Evolutionary conservation across 2,113 vertebrate species (phyloP), one percentile per base, ranked within the genome.

Genomic region (Mirza zaza): DNA sequence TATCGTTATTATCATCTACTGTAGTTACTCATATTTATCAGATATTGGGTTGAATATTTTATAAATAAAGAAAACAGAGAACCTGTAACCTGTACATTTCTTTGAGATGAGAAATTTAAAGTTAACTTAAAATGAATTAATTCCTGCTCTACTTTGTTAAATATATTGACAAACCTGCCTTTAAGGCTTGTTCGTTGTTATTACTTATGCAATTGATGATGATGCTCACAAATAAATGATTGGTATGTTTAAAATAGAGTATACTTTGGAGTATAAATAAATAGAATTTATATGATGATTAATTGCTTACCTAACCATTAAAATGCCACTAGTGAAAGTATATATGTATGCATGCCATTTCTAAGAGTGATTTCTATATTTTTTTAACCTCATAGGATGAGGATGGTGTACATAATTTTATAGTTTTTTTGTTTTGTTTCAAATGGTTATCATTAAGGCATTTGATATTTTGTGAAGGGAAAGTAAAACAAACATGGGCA

Each of bases 101-200:
- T 90, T 93, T 73, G 67, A 91, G 75, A 89, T 95, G 92, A 94
- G 87, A 65, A 94, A 93, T 88, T 88, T 93, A 82, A 94, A 89
- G 67, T 96, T 93, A 91, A n/a, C 21, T 73, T 86, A 36, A 95
- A 96, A 55, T 76, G 52, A 96, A 55, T 85, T 93, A 10, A 67
- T 95, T 92, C 6, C 23, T 79, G 14, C 20, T 96, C 42, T 50
- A 0, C 17, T 87, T 48, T 27, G 20, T 95, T 86, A 77, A 45
- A 39, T 79, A 59, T 27, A 75, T 57, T 61, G 86, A 55, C 27
- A 45, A 48, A 87, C 27, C 42, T 96, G 18, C 29, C 9, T 87
- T 34, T 90, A 65, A 83, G 42, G 14, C 79, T 91, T 93, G 1
- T 55, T 57, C 29, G 57, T 79, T 80, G 21, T 77, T 93, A 34